phyloP scores from a whole-genome alignment of 2,113 vertebrate species.

The Paraplagusia blochii region DNA sequence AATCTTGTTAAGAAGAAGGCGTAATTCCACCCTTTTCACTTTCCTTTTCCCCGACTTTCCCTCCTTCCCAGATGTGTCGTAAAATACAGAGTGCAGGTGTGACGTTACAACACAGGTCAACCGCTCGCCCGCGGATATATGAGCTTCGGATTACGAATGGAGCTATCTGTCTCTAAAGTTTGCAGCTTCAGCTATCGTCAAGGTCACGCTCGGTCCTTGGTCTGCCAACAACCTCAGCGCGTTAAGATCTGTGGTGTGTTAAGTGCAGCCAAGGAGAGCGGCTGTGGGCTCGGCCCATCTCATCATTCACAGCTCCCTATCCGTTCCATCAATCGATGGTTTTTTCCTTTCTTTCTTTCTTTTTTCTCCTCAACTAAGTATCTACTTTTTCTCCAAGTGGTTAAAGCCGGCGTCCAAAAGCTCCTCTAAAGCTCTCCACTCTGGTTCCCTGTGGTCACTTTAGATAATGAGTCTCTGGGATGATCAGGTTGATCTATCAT shows the following conservation, averaged over 20 bases:
- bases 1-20: too few species aligned
- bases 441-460: conserved; percentile 45
- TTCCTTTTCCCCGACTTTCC: too few species aligned
- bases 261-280: conserved; percentile 1
- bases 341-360: background rate
- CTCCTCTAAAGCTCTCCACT: conserved; percentile 33
- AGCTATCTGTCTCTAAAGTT: background rate
- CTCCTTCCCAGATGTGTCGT: too few species aligned
- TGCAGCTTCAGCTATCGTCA: conserved; percentile 4
- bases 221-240: background rate
- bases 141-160: too few species aligned
- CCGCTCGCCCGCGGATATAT: too few species aligned
- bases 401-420: conserved; percentile 20
- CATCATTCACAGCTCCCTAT: conserved; percentile 35
- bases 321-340: conserved; percentile 19
- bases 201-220: conserved; percentile 20
- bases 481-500: conserved; percentile 30
- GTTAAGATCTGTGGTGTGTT: conserved; percentile 26
- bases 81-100: too few species aligned
- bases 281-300: conserved; percentile 15
- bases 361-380: background rate
- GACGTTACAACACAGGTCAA: too few species aligned
- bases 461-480: conserved; percentile 56
- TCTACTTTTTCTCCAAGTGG: conserved; percentile 2
- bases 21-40: too few species aligned